These are phyloP conservation scores for Diachrysia chrysitis DNA, from an alignment of 2,888 invertebrate species.

Conservation along the genomic window DNA sequence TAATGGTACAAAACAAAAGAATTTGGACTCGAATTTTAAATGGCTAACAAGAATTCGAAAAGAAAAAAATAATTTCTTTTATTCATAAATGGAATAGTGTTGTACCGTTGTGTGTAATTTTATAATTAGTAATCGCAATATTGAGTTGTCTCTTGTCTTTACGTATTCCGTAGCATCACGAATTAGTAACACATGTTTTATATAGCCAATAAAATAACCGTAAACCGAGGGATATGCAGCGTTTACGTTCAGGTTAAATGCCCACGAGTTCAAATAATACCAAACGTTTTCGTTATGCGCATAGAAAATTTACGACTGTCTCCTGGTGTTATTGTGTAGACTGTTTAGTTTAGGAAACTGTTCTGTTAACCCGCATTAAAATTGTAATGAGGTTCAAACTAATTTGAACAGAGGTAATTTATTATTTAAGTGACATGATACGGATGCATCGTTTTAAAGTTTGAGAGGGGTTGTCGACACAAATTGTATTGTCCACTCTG, in stretches of 20 bases:
- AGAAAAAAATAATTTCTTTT: not conserved
- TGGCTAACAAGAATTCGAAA: not conserved
- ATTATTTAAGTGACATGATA: slow-evolving; percentile 3
- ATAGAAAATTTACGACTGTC: slow-evolving; percentile 42
- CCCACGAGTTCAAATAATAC: slow-evolving; percentile 49
- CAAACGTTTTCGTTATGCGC: slow-evolving; percentile 31
- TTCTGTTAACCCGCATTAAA: slow-evolving; percentile 19
- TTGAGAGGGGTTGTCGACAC: not conserved
- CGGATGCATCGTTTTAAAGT: slow-evolving; percentile 3
- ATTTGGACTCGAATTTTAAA: not conserved
- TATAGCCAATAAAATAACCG: slow-evolving; percentile 64
- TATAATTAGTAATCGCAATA: not conserved
- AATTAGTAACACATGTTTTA: slow-evolving; percentile 61
- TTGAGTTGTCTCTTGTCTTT: slow-evolving; percentile 23
- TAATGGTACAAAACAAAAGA: not conserved
- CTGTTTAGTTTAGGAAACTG: slow-evolving; percentile 10
- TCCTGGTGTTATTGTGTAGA: slow-evolving; percentile 4
- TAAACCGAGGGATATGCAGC: slow-evolving; percentile 52
- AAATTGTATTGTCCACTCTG: slow-evolving; percentile 3
- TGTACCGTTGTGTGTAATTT: not conserved
- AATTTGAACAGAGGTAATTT: slow-evolving; percentile 11
- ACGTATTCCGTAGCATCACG: slow-evolving; percentile 39
- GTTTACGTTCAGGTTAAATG: slow-evolving; percentile 53
- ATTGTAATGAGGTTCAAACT: slow-evolving; percentile 23
- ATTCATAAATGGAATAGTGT: not conserved